Conservation (phyloP, 2,797 vertebrate genomes). For the Pangasius macronema region DNA sequence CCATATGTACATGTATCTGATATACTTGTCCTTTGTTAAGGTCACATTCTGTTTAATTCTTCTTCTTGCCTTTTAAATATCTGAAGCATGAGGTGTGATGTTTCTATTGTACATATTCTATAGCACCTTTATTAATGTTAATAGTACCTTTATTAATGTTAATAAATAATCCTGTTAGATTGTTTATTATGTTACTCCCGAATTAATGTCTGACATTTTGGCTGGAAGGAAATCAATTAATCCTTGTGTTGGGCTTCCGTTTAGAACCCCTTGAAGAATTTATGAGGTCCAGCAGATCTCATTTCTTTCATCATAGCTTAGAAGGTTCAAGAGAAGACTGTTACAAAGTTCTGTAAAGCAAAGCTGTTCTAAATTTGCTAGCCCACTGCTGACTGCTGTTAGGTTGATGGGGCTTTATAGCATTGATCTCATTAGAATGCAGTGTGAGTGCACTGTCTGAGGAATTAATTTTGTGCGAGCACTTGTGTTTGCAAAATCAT, state of each 20-base stretch:
- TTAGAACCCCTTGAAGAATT: not conserved
- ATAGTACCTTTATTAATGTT: no score
- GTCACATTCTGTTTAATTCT: not conserved
- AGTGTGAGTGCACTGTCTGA: conserved; percentile 19
- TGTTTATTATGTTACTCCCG: not conserved
- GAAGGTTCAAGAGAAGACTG: not conserved
- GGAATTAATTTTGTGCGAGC: conserved; percentile 31
- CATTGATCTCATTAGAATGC: conserved; percentile 31
- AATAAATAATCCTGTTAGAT: not conserved
- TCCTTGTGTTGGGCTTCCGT: not conserved
- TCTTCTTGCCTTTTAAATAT: not conserved
- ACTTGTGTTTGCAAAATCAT: conserved; percentile 32
- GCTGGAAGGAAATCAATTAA: not conserved
- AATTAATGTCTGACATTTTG: not conserved
- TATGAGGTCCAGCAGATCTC: not conserved
- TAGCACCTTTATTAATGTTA: not conserved
- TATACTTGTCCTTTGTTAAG: not conserved
- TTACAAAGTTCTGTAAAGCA: conserved; percentile 2
- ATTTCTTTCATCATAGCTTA: not conserved
- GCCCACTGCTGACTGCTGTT: conserved; percentile 2
- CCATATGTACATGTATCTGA: not conserved
- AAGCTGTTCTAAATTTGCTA: not conserved
- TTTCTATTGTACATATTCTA: not conserved
- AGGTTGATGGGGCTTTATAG: not conserved
- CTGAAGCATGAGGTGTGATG: not conserved